A percentile compares a stretch with the other conserved stretches of the same genome.
phyloP scores from a whole-genome alignment of 2,113 vertebrate genomes.

The Bettongia penicillata region DNA sequence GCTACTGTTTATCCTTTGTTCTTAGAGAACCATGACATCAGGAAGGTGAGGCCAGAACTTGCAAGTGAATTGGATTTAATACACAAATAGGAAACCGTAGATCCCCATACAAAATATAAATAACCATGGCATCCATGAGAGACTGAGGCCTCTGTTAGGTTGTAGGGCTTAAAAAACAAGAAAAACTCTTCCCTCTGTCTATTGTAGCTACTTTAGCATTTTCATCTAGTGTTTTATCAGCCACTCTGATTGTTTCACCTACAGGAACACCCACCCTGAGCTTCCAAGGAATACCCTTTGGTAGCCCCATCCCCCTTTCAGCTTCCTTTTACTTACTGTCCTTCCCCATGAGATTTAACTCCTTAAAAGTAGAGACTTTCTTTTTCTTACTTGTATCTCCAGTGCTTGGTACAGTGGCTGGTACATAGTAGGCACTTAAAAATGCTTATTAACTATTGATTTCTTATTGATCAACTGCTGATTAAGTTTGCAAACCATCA shows the following conservation, averaged over 20 bases:
- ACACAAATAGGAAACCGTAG: neutral
- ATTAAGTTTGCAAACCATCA: neutral
- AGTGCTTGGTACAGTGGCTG: neutral
- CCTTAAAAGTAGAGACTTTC: neutral
- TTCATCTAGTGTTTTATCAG: neutral
- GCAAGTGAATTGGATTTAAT: too few relatives aligned
- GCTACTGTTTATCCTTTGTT: too few relatives aligned
- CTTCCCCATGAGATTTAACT: neutral
- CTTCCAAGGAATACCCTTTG: neutral
- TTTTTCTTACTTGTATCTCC: neutral
- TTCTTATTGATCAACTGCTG: neutral
- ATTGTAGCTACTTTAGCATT: neutral
- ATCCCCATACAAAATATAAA: neutral
- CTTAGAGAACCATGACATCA: too few relatives aligned
- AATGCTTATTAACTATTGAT: slow-evolving; percentile 1
- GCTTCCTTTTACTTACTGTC: neutral
- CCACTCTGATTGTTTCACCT: neutral
- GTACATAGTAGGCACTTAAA: neutral
- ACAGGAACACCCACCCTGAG: neutral
- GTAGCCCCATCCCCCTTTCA: neutral
- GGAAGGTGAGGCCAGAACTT: too few relatives aligned
- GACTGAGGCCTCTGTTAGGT: neutral
- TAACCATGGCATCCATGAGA: neutral
- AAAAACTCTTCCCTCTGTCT: neutral
- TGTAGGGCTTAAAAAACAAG: neutral